phyloP scores from a whole-genome alignment of 2,888 invertebrate genomes.

The Dicyrtomina minuta region DNA sequence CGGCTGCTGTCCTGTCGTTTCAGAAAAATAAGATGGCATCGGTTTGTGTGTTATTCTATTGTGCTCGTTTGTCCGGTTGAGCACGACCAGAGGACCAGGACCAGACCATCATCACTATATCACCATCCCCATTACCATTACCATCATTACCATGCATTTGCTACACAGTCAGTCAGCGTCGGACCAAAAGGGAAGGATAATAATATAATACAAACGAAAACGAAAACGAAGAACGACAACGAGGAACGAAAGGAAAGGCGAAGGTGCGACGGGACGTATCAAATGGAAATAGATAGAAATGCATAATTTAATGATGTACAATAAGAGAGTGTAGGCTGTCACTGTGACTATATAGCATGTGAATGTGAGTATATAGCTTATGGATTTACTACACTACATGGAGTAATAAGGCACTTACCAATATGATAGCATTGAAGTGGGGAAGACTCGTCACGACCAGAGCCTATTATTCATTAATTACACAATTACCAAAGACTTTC shows the following conservation, averaged over 20 bases:
- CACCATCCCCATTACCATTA: too few relatives aligned
- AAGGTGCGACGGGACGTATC: neutral
- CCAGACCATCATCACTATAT: too few relatives aligned
- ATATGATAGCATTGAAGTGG: conserved; percentile 3
- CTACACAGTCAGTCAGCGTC: too few relatives aligned
- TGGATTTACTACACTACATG: too few relatives aligned
- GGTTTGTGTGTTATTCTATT: conserved; percentile 11
- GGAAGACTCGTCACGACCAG: conserved; percentile 36
- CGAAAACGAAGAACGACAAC: too few relatives aligned
- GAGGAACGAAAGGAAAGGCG: too few relatives aligned
- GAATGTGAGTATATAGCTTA: too few relatives aligned
- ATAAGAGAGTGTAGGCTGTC: neutral
- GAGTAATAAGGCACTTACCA: neutral
- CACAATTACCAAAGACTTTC: conserved; percentile 33
- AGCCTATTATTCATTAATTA: conserved; percentile 44
- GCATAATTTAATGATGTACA: too few relatives aligned
- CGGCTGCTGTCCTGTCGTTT: too few relatives aligned
- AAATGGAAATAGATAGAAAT: neutral
- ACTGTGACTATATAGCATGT: too few relatives aligned
- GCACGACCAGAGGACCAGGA: conserved; percentile 24
- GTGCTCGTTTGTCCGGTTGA: conserved; percentile 5
- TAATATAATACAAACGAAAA: too few relatives aligned
- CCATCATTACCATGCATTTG: neutral
- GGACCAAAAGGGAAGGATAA: neutral
- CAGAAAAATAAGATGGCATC: neutral